Base-by-base conservation (phyloP, 2,113 vertebrate genomes). In the Sminthopsis crassicaudata region DNA sequence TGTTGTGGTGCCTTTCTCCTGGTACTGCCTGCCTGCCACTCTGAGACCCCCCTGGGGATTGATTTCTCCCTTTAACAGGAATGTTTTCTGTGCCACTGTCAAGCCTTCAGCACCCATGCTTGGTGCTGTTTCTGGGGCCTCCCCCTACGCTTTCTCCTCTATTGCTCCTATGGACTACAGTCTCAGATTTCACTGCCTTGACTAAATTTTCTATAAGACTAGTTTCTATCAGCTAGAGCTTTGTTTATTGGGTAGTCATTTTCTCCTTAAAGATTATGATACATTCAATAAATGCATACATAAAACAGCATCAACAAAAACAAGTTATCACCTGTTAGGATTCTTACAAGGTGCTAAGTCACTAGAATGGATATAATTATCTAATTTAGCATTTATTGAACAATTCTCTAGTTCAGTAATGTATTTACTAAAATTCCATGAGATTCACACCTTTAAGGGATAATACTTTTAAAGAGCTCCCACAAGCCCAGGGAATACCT, bases 221-320 rank as follows among this genome's bases (percentile, higher is more conserved):
- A 84, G 5, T 42, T 42, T 84, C 19, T 84, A 42, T 42, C 42
- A 42, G 22, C 67, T 89, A 30, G 67, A 95, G 42, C 16, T 36
- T 96, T 96, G 91, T 89, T 67, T 67, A 42, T 91, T 94, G 46
- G 0, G 16, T 25, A 7, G 0, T 60, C 94, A 22, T 93, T 94
- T 55, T 95, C 11, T 60, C 60, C 23, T 92, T 84, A 1, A 50
- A 53, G 42, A 67, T 93, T 93, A 92, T 57, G 94, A 92, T n/a
- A 76, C n/a, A 76, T 22, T 76, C 36, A 76, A 14, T 95, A 91
- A 92, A 91, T 92, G 6, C 93, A 93, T 92, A 25, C 23, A 55
- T 55, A 3, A 7, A 22, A n/a, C 30, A 67, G 6, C 19, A 36
- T n/a, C 36, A 76, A 19, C 36, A 76, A n/a, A 76, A 67, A 5